Evolutionary conservation across 2,888 invertebrate species (phyloP).

Genomic region (Synergus japonicus): DNA sequence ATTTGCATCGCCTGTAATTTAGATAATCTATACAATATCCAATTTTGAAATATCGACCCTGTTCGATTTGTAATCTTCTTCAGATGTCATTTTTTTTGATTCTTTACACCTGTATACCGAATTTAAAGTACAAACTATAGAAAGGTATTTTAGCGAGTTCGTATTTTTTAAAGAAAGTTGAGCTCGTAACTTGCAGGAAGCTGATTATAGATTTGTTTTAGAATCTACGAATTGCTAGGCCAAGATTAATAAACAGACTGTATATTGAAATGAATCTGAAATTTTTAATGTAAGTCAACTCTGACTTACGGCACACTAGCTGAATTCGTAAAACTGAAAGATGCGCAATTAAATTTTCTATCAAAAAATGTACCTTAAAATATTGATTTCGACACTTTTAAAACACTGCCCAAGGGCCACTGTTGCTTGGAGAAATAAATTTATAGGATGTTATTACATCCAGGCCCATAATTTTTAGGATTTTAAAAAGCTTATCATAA

Average conservation of each 20-base stretch:
- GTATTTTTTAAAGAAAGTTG: conserved; percentile 39
- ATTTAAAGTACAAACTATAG: conserved; percentile 22
- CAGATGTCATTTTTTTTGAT: background rate
- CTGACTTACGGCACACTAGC: too few species aligned
- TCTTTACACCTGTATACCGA: conserved; percentile 4
- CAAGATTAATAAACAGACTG: conserved; percentile 26
- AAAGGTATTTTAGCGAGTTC: conserved; percentile 15
- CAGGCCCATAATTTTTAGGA: too few species aligned
- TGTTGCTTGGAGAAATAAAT: too few species aligned
- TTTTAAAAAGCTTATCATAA: too few species aligned
- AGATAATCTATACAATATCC: background rate
- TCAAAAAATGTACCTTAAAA: too few species aligned
- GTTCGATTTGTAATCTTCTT: conserved; percentile 7
- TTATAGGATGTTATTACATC: too few species aligned
- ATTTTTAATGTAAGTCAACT: background rate
- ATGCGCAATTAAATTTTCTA: too few species aligned
- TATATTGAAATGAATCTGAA: conserved; percentile 24
- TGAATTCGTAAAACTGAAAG: too few species aligned
- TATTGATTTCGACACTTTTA: too few species aligned
- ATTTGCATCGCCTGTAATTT: background rate
- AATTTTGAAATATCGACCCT: background rate
- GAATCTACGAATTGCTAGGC: conserved; percentile 24
- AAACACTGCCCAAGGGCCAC: too few species aligned
- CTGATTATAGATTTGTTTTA: conserved; percentile 39
- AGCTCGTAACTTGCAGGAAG: conserved; percentile 5